Evolutionary conservation across 2,113 vertebrate genomes (phyloP).

Genomic region (Maccullochella peelii): DNA sequence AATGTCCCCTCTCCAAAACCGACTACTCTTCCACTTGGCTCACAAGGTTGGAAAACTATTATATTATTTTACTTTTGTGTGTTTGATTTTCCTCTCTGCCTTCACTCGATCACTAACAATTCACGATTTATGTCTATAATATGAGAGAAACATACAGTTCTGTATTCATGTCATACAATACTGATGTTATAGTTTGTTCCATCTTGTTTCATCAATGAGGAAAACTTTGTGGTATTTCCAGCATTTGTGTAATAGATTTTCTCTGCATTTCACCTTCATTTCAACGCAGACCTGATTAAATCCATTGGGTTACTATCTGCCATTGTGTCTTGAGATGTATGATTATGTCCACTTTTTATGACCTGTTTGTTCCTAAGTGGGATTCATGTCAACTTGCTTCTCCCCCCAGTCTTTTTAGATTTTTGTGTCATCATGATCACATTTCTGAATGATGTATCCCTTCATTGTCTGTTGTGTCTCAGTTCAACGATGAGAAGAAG

Average conservation of each 20-base stretch:
- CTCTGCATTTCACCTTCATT: neutral
- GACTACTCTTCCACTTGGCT: constrained; percentile 96
- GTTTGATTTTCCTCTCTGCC: constrained; percentile 26
- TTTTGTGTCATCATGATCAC: neutral
- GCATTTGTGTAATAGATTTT: neutral
- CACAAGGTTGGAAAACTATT: constrained; percentile 89
- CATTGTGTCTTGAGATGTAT: neutral
- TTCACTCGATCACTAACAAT: neutral
- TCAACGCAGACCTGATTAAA: neutral
- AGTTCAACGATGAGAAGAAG: constrained; percentile 97
- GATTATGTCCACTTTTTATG: neutral
- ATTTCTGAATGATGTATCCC: neutral
- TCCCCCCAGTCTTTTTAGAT: neutral
- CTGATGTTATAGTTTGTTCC: neutral
- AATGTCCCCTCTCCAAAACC: constrained; percentile 92
- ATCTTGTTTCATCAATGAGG: neutral
- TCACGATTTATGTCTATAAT: neutral
- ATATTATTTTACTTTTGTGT: constrained; percentile 16
- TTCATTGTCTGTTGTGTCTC: constrained; percentile 28
- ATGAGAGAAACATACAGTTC: neutral
- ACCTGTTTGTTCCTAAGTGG: neutral
- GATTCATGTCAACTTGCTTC: neutral
- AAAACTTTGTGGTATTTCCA: neutral
- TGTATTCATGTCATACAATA: constrained; percentile 2
- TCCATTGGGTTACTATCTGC: neutral